Evolutionary conservation across 2,797 vertebrate genomes (phyloP), one percentile per base, ranked within the genome.

Genomic region (Halcyon leucocephala): DNA sequence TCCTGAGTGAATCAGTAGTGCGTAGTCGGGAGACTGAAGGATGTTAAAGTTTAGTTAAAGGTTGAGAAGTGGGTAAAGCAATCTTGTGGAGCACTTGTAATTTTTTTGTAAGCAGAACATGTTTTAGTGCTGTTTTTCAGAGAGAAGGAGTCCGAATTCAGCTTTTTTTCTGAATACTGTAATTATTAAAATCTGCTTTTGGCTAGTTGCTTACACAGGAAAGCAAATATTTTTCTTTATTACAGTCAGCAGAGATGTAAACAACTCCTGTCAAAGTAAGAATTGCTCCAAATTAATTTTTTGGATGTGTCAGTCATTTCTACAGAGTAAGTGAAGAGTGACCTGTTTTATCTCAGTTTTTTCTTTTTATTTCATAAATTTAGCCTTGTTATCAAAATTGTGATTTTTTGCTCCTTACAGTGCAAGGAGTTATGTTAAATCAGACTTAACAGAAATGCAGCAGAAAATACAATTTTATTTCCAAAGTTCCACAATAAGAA

Each of bases 121-220:
- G 29, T 54, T 92, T 51, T 66, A 70, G 60, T 72, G 82, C 39
- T 54, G 79, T 71, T 93, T 96, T 95, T 85, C 25, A 49, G 51
- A 62, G 19, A 66, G 46, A 5, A 17, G n/a, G 18, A 89, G n/a
- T 54, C 41, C n/a, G 69, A 29, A 79, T 67, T 37, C 26, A 65
- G 5, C 4, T 14, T 71, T 81, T 28, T 81, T 91, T 19, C 49
- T 74, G 7, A 72, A 46, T 57, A 19, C 31, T 83, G 2, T 64
- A 54, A 41, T 83, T 91, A 88, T 17, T 77, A 57, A 74, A 91
- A 52, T 58, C 57, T 71, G 5, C 25, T 67, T 12, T 72, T 89
- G 42, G 33, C 15, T 52, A 58, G 48, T 66, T 93, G n/a, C 39
- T 66, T 65, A 28, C 0, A 2, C 55, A 33, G 31, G 29, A 89